Base-by-base conservation (phyloP, 2,797 vertebrate species). In the Esox masquinongy region DNA sequence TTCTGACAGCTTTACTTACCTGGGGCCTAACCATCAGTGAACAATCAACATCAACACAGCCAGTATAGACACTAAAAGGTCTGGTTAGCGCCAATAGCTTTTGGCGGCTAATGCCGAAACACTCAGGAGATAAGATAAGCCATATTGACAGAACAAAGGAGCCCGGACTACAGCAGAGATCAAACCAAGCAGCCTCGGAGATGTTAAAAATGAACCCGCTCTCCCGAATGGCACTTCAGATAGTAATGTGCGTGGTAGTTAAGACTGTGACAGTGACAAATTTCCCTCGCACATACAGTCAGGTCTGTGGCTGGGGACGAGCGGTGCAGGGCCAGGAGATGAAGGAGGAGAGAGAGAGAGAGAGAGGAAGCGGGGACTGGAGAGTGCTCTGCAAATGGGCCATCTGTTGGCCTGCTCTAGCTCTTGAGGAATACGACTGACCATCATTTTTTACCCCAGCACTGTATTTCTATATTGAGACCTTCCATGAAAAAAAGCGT, bases 161-260 rank as follows among this genome's bases (percentile, higher is more conserved):
- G 86, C 83, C 84, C 77, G 76, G 61, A 72, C 84, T 73, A 74
- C 81, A 19, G 49, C 26, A 64, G 67, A 73, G 80, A 85, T 85
- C 83, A 87, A 82, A 82, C 85, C 63, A 78, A 86, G 83, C 47
- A 53, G 80, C 77, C 84, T 80, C 8, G 72, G 76, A 83, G 79
- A 84, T 78, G 84, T 84, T 80, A 82, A 85, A 90, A 88, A 90
- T 87, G 83, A 87, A 73, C 29, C 81, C 73, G 74, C 82, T 74
- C 77, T 88, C 80, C 56, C 75, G 83, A 88, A 90, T 87, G 88
- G 84, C 82, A 80, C 83, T 85, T 89, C 86, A 83, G 84, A 88
- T 47, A 86, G 88, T 90, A 90, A 92, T 91, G 88, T 84, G 90
- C 88, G 89, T 87, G 89, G 90, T 90, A 88, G 88, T 90, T 90